phyloP scores from a whole-genome alignment of 2,888 invertebrate genomes.

The Parasteatoda lunata region DNA sequence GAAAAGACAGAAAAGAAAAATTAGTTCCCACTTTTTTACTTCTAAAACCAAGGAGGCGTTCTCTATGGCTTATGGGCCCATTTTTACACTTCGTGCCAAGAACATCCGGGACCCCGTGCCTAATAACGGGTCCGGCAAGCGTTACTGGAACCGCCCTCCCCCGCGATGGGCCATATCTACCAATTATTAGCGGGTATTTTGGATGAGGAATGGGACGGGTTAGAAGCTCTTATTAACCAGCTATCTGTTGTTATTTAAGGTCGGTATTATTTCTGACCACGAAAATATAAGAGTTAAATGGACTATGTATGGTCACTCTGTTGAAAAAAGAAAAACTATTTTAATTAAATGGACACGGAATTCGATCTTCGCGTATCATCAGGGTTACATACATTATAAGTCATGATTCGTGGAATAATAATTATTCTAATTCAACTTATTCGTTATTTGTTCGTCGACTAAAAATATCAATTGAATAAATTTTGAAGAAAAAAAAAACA shows the following conservation, averaged over 20 bases:
- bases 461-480: too few species aligned
- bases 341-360: constrained; percentile 45
- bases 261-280: constrained; percentile 41
- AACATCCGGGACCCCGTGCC: constrained; percentile 62
- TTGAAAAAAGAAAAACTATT: constrained; percentile 11
- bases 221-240: constrained; percentile 52
- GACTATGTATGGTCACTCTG: constrained; percentile 38
- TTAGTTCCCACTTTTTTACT: constrained; percentile 7
- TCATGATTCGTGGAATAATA: too few species aligned
- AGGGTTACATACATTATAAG: neutral
- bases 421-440: too few species aligned
- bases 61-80: constrained; percentile 67
- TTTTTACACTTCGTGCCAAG: constrained; percentile 65
- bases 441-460: too few species aligned
- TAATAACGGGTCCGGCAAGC: constrained; percentile 67
- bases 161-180: constrained; percentile 48
- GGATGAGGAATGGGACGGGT: constrained; percentile 59
- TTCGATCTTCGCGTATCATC: neutral
- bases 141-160: constrained; percentile 64
- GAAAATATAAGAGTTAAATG: neutral
- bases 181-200: constrained; percentile 62
- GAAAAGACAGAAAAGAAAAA: constrained; percentile 11
- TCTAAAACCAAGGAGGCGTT: constrained; percentile 58
- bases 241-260: neutral
- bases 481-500: too few species aligned